These are phyloP conservation scores for Macrophya alboannulata DNA, from an alignment of 2,888 invertebrate species.

Conservation along the genomic window DNA sequence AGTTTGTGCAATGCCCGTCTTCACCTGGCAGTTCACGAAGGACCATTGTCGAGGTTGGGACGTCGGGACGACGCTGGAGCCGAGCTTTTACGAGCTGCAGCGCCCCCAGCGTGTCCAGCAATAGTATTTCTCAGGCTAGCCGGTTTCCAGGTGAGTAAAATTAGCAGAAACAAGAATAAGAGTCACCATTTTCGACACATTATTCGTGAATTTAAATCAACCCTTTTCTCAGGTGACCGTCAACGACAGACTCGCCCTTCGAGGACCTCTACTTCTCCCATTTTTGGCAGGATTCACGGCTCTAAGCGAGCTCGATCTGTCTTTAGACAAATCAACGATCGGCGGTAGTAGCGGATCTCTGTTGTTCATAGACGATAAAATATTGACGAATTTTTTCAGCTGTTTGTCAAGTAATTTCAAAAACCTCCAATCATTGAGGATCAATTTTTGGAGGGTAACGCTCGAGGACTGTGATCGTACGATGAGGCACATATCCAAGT, in stretches of 20 bases:
- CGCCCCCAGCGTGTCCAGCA: slow-evolving; percentile 79
- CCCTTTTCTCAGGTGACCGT: slow-evolving; percentile 75
- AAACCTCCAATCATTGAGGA: slow-evolving; percentile 77
- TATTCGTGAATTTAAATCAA: background rate
- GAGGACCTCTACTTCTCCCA: slow-evolving; percentile 80
- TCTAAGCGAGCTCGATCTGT: slow-evolving; percentile 81
- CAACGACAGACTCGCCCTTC: slow-evolving; percentile 79
- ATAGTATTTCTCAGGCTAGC: slow-evolving; percentile 81
- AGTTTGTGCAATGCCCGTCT: slow-evolving; percentile 82
- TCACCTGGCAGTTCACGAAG: slow-evolving; percentile 80
- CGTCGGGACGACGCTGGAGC: slow-evolving; percentile 78
- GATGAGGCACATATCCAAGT: slow-evolving; percentile 75
- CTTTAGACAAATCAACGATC: slow-evolving; percentile 80
- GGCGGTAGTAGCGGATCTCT: slow-evolving; percentile 75
- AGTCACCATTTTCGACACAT: background rate
- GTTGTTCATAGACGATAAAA: slow-evolving; percentile 80
- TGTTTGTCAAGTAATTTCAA: slow-evolving; percentile 79
- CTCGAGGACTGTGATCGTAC: slow-evolving; percentile 77
- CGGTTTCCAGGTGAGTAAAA: slow-evolving; percentile 79
- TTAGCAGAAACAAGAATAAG: background rate
- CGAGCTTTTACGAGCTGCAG: slow-evolving; percentile 76
- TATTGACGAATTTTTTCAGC: slow-evolving; percentile 80
- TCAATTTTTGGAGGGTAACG: slow-evolving; percentile 77
- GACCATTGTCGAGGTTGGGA: slow-evolving; percentile 77
- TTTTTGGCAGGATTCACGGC: slow-evolving; percentile 81